Base-by-base conservation (phyloP, 2,797 vertebrate genomes). In the Sitta carolinensis region DNA sequence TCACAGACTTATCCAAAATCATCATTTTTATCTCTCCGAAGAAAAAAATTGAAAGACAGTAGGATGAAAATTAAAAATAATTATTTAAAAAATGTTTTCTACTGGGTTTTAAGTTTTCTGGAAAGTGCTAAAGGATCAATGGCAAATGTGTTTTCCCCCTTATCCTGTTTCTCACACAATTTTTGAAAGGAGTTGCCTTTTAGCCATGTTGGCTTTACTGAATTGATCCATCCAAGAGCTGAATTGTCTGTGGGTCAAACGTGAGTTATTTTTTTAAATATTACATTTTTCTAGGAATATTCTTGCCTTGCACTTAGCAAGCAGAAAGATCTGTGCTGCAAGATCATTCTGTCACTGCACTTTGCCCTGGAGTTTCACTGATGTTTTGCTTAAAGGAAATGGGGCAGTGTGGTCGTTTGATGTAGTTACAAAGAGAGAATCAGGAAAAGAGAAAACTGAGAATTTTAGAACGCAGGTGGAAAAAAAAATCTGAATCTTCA, bases 161-260 rank as follows among this genome's bases (percentile, higher is more conserved):
- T 52, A n/a, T 42, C 16, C 25, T 8, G 1, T 32, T 68, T n/a
- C 5, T 61, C 5, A 1, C 11, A 20, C 4, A 13, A 0, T 57
- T 77, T 78, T 57, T 3, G 16, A 26, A 64, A 81, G 25, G 3
- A 36, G 75, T 75, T 69, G 4, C 6, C 10, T 55, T 64, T 43
- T 40, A 59, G 6, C 51, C 5, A 4, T 3, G 1, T 61, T 92
- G n/a, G 10, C 38, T 88, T 70, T 62, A 29, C 1, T 0, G 36
- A 42, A 40, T 45, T 62, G 43, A 42, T 62, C 50, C 17, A 13
- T 48, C 14, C 45, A 55, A 55, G 55, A 76, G 11, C 20, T 32
- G 21, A 66, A 51, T 25, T 42, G 5, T n/a, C 48, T 90, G 6
- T n/a, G 13, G 43, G 25, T 70, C 40, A 70, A 32, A 59, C 0